A percentile compares a stretch with the other conserved stretches of the same genome.
Evolutionary conservation across 1,140 invertebrate genomes (phyloP).

Genomic region (Diprion similis): DNA sequence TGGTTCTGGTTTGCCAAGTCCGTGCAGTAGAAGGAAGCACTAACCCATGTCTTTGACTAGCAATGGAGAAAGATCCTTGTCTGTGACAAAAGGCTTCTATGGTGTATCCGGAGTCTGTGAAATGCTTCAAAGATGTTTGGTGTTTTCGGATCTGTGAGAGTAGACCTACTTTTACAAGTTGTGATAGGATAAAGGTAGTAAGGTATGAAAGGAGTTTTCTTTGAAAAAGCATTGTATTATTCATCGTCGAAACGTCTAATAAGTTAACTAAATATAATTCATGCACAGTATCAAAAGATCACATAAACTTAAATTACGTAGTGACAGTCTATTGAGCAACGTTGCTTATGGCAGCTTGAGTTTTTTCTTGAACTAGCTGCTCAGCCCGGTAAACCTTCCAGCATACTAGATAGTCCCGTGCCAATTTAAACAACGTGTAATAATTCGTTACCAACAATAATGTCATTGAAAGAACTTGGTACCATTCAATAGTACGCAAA

Average conservation of each 20-base stretch:
- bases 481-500: slow-evolving; percentile 84
- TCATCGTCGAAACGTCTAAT: not conserved
- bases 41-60: too few species aligned
- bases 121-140: too few species aligned
- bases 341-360: slow-evolving; percentile 33
- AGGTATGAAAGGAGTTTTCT: not conserved
- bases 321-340: slow-evolving; percentile 16
- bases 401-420: slow-evolving; percentile 85
- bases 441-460: slow-evolving; percentile 90
- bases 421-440: slow-evolving; percentile 88
- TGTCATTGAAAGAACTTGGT: slow-evolving; percentile 86
- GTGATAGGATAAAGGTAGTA: too few species aligned
- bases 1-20: too few species aligned
- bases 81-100: too few species aligned
- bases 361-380: slow-evolving; percentile 71
- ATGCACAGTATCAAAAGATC: slow-evolving; percentile 18
- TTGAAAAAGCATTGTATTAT: not conserved
- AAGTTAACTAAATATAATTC: slow-evolving; percentile 11
- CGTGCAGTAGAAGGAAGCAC: too few species aligned
- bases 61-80: too few species aligned
- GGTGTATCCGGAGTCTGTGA: too few species aligned
- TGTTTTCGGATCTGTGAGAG: too few species aligned
- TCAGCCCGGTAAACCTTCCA: slow-evolving; percentile 82
- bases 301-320: not conserved
- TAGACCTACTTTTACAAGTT: too few species aligned